Evolutionary conservation across 2,113 vertebrate species (phyloP).

Genomic region (Dasypus novemcinctus): DNA sequence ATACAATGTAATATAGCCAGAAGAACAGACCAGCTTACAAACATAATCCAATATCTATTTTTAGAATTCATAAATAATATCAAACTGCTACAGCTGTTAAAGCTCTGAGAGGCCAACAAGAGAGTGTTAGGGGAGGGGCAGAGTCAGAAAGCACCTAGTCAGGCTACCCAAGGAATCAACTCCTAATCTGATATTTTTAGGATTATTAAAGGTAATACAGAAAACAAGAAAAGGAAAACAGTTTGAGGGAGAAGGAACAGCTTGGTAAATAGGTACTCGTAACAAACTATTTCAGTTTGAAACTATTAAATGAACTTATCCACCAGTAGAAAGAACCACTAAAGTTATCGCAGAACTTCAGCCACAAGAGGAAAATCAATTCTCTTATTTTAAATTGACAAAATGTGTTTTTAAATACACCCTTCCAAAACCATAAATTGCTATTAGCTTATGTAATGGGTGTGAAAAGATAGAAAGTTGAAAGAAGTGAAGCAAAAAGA

Average conservation of each 20-base stretch:
- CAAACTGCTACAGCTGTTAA: not conserved
- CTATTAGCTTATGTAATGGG: not conserved
- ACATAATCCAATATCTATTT: too few relatives aligned
- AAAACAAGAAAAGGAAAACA: conserved; percentile 3
- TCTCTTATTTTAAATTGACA: conserved; percentile 26
- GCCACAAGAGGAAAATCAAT: not conserved
- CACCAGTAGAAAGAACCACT: not conserved
- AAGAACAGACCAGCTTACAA: too few relatives aligned
- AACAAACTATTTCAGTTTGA: not conserved
- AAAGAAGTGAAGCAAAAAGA: not conserved
- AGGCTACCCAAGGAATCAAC: not conserved
- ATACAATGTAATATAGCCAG: too few relatives aligned
- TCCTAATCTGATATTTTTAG: conserved; percentile 11
- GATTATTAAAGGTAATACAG: not conserved
- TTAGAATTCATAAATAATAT: too few relatives aligned
- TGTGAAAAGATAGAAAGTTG: not conserved
- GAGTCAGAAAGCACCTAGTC: not conserved
- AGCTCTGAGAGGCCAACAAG: not conserved
- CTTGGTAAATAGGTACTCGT: not conserved
- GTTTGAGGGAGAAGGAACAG: not conserved
- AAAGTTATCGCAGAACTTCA: conserved; percentile 21
- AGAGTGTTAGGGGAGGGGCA: not conserved
- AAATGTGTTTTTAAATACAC: conserved; percentile 31
- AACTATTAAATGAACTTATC: not conserved
- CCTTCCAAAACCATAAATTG: not conserved